Conservation (phyloP, 2,797 vertebrate species). For the Squalus acanthias region DNA sequence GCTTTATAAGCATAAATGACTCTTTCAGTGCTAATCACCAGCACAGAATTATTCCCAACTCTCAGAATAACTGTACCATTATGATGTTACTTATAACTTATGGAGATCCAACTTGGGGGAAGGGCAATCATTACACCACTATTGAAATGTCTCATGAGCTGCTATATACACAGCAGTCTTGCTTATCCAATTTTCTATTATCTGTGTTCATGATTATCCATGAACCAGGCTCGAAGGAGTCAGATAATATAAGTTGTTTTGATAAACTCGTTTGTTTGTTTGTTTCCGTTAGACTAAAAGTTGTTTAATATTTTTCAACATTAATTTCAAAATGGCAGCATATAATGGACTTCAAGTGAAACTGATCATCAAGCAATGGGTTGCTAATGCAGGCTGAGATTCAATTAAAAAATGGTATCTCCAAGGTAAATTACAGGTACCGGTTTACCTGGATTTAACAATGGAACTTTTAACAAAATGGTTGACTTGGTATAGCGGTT, state of each 20-base stretch:
- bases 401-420: neutral
- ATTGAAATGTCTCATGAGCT: neutral
- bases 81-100: neutral
- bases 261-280: neutral
- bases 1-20: neutral
- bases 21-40: neutral
- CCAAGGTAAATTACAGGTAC: neutral
- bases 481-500: neutral
- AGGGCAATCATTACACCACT: neutral
- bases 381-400: neutral
- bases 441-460: neutral
- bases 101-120: neutral
- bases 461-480: neutral
- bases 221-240: neutral
- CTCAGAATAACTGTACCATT: neutral
- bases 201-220: neutral
- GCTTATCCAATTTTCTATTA: neutral
- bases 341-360: neutral
- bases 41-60: neutral
- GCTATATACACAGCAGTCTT: neutral
- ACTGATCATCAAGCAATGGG: neutral
- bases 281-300: neutral
- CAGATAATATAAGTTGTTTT: neutral
- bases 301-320: neutral
- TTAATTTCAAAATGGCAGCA: neutral